Evolutionary conservation across 2,888 invertebrate species (phyloP).

Genomic region (Cephus sareptanus): DNA sequence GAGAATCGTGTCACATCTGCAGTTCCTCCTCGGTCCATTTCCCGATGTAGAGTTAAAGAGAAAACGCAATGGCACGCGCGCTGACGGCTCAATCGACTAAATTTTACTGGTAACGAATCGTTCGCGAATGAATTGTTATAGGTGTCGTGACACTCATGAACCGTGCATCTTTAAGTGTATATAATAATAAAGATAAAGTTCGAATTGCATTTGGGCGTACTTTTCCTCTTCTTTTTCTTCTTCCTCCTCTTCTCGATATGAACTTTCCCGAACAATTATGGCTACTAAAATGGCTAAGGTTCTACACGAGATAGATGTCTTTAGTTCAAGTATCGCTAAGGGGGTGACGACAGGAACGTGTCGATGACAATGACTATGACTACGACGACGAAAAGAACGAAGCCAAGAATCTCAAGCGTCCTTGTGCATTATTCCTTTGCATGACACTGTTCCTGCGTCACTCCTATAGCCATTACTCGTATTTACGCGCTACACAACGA

Average conservation of each 20-base stretch:
- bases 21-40: not conserved
- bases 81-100: not conserved
- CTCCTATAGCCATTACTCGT: not conserved
- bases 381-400: not conserved
- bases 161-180: not conserved
- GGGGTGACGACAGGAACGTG: not conserved
- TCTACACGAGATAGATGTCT: constrained; percentile 28
- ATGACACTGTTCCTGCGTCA: not conserved
- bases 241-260: constrained; percentile 5
- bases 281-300: constrained; percentile 36
- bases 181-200: not conserved
- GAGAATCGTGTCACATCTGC: too few relatives aligned
- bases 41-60: not conserved
- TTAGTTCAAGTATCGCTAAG: constrained; percentile 23
- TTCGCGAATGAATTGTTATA: not conserved
- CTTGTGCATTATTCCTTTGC: not conserved
- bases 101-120: not conserved
- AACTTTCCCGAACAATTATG: constrained; percentile 31
- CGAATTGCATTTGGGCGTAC: not conserved
- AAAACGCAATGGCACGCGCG: not conserved
- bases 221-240: too few relatives aligned
- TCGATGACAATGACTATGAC: too few relatives aligned
- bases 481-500: not conserved
- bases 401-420: not conserved
- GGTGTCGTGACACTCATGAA: not conserved